phyloP scores from a whole-genome alignment of 2,888 invertebrate species.

The Pemphredon lugubris region DNA sequence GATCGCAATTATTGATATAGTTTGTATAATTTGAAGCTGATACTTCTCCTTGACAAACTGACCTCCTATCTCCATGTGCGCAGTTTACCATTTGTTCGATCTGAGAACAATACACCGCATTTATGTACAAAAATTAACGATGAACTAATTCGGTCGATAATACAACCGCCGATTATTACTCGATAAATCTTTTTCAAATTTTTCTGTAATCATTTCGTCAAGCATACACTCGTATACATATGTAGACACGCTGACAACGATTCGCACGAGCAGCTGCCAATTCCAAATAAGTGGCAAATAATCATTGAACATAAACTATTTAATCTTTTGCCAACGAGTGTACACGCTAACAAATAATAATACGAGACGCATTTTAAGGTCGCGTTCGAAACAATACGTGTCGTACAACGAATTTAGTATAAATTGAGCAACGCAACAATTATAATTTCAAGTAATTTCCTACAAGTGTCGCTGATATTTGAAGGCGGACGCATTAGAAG shows the following conservation, averaged over 20 bases:
- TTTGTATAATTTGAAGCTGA: conserved; percentile 61
- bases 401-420: conserved; percentile 18
- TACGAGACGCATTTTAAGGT: conserved; percentile 28
- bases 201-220: conserved; percentile 32
- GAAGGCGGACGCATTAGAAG: conserved; percentile 6
- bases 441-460: conserved; percentile 3
- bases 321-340: conserved; percentile 43
- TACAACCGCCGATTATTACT: conserved; percentile 26
- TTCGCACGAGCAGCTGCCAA: conserved; percentile 54
- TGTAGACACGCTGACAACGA: conserved; percentile 26
- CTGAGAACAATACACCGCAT: conserved; percentile 15
- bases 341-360: conserved; percentile 27
- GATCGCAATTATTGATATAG: conserved; percentile 52
- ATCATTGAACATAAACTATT: conserved; percentile 42
- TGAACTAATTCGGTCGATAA: too few relatives aligned
- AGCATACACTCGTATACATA: conserved; percentile 34
- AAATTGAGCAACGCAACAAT: conserved; percentile 13
- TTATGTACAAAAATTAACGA: conserved; percentile 51
- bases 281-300: conserved; percentile 52
- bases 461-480: conserved; percentile 12
- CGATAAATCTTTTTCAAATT: conserved; percentile 39
- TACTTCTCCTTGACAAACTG: conserved; percentile 38
- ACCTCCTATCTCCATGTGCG: conserved; percentile 32
- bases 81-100: conserved; percentile 25
- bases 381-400: conserved; percentile 37